Evolutionary conservation across 2,888 invertebrate species (phyloP), one percentile per base, ranked within the genome.

Genomic region (Drosophila niveifrons): DNA sequence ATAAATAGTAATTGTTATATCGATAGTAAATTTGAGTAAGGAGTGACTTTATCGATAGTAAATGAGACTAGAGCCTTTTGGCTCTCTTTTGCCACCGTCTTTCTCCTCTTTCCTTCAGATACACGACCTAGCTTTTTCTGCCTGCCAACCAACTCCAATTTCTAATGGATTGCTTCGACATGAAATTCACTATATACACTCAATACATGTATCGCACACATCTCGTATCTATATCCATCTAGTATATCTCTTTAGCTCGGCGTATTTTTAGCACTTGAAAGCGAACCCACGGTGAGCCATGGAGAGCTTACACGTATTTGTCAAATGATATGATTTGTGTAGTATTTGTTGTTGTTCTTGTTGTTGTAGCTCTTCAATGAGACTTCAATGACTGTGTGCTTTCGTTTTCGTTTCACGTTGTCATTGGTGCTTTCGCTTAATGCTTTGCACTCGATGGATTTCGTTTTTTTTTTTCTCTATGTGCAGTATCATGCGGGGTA

Each of bases 231-330:
- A 1, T 78, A 61, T 47, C 41, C 6, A 36, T 23, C 23, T 36
- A 36, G 7, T 73, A 34, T 46, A 55, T 56, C 15, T 43, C 23
- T 29, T 13, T 47, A 18, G 17, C 13, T 50, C 36, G 29, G 31
- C 28, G 43, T 75, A 75, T 75, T 75, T 75, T 48, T 75, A 75
- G 75, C 80, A 55, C 76, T 56, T 55, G 47, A 58, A 18, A 55
- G 47, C 62, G 70, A 75, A 58, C 64, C 59, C 80, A 48, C 18
- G 36, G 53, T 65, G 72, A 75, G 80, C 80, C 58, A 23, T 28
- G 29, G 31, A 58, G 76, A 58, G 80, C 80, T 80, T 75, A 70
- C 34, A 44, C 34, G 57, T 39, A 64, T 52, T 69, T 64, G 43
- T 70, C 71, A 75, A 75, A 43, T 64, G 64, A 64, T 53, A 75